phyloP scores from a whole-genome alignment of 30 jellyfish, hydroid and myxozoan genomes.

The Phacellophora camtschatica region DNA sequence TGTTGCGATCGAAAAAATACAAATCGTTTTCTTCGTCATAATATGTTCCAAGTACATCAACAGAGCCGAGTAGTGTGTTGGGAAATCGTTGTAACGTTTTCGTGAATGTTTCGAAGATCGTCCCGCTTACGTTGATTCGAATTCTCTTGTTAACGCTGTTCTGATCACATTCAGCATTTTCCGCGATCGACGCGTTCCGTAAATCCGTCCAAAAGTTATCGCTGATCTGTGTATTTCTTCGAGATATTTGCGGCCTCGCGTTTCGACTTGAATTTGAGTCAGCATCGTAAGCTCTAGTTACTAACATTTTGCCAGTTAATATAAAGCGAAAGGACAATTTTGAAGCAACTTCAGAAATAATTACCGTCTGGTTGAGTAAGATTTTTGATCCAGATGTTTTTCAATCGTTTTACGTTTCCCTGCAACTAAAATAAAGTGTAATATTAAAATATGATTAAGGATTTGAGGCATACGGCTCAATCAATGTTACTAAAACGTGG shows the following conservation, averaged over 20 bases:
- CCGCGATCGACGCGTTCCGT: not conserved
- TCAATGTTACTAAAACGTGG: too few relatives aligned
- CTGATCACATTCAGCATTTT: not conserved
- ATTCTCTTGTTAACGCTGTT: slow-evolving; percentile 16
- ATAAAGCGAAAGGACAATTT: too few relatives aligned
- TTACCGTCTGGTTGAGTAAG: too few relatives aligned
- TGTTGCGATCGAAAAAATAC: slow-evolving; percentile 68
- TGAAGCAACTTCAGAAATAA: too few relatives aligned
- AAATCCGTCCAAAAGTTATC: slow-evolving; percentile 19
- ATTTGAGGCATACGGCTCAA: too few relatives aligned
- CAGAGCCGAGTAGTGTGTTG: slow-evolving; percentile 53
- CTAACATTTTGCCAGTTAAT: not conserved
- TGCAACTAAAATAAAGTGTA: too few relatives aligned
- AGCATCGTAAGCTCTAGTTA: slow-evolving; percentile 20
- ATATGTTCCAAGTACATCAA: slow-evolving; percentile 6
- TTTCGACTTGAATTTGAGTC: slow-evolving; percentile 15
- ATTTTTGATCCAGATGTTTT: too few relatives aligned
- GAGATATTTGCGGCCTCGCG: not conserved
- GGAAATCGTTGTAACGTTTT: slow-evolving; percentile 73
- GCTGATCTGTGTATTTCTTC: slow-evolving; percentile 18
- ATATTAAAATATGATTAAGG: too few relatives aligned
- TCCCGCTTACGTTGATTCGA: slow-evolving; percentile 73
- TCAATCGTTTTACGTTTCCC: too few relatives aligned
- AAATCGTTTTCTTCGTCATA: slow-evolving; percentile 39
- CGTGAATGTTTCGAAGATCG: slow-evolving; percentile 61